Evolutionary conservation across 1,140 invertebrate genomes (phyloP).

Genomic region (Diprion similis): DNA sequence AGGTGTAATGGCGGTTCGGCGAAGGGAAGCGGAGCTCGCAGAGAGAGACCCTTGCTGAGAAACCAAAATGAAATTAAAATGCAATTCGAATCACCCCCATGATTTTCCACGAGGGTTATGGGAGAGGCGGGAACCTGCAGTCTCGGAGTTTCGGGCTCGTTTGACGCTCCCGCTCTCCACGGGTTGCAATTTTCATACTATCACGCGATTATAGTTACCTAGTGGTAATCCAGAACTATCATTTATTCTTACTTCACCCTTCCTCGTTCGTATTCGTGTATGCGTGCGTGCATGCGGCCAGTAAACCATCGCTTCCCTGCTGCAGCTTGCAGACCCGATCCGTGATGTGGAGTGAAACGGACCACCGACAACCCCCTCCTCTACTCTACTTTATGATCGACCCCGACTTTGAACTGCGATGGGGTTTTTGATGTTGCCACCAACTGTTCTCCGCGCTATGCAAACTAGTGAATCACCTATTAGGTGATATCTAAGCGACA

Average conservation of each 20-base stretch:
- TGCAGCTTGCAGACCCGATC: background rate
- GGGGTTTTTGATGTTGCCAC: constrained; percentile 59
- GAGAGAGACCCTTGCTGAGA: constrained; percentile 39
- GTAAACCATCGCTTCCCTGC: constrained; percentile 31
- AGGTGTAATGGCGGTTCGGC: background rate
- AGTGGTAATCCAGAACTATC: constrained; percentile 41
- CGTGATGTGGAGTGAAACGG: constrained; percentile 33
- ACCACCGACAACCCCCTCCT: constrained; percentile 15
- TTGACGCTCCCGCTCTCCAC: constrained; percentile 33
- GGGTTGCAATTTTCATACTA: constrained; percentile 52
- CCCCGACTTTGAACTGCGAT: constrained; percentile 57
- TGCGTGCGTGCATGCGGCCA: no score
- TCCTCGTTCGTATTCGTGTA: constrained; percentile 40
- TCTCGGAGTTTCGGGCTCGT: constrained; percentile 26
- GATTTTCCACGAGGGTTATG: constrained; percentile 27
- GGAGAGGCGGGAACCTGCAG: constrained; percentile 23
- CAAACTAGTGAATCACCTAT: constrained; percentile 59
- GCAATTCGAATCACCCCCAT: constrained; percentile 54
- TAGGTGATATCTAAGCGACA: constrained; percentile 27
- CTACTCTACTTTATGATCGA: background rate
- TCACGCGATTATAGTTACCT: constrained; percentile 62
- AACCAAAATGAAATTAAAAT: constrained; percentile 60
- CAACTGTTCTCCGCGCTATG: constrained; percentile 58
- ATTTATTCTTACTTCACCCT: constrained; percentile 61
- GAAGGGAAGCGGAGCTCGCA: constrained; percentile 3